A percentile compares a stretch with the other conserved stretches of the same genome.
Evolutionary conservation across 2,113 vertebrate genomes (phyloP).

Genomic region (Peromyscus maniculatus): DNA sequence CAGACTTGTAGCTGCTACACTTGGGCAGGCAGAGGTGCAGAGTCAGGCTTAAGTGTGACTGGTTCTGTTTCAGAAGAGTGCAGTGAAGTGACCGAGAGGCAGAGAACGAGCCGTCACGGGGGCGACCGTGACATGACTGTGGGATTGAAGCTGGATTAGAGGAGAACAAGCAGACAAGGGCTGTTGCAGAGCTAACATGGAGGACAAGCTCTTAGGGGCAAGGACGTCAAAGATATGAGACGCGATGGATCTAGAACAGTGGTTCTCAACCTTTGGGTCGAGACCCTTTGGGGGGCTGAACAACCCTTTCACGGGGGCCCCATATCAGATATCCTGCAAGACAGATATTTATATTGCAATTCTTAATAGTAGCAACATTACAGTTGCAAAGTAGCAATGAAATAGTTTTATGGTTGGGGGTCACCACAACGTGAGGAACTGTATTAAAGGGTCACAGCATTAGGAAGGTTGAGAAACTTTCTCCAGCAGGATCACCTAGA

Average conservation of each 20-base stretch:
- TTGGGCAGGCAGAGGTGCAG: not conserved
- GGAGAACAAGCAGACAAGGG: not conserved
- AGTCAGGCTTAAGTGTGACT: not conserved
- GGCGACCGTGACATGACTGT: too few relatives aligned
- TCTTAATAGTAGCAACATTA: not conserved
- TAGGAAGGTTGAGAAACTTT: not conserved
- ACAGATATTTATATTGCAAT: not conserved
- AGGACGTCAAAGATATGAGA: constrained; percentile 5
- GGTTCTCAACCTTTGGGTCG: not conserved
- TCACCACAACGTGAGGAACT: not conserved
- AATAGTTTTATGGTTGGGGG: not conserved
- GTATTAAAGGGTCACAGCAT: not conserved
- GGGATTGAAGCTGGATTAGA: not conserved
- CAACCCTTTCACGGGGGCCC: not conserved
- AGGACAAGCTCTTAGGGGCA: not conserved
- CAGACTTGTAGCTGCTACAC: not conserved
- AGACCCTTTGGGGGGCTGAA: not conserved
- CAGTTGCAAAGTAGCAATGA: not conserved
- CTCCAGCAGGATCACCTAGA: not conserved
- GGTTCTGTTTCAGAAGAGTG: not conserved
- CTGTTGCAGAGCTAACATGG: not conserved
- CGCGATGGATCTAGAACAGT: not conserved
- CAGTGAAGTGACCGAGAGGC: not conserved
- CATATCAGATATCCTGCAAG: not conserved
- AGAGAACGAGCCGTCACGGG: not conserved